Evolutionary conservation across 2,797 vertebrate genomes (phyloP).

Genomic region (Acanthopagrus latus): DNA sequence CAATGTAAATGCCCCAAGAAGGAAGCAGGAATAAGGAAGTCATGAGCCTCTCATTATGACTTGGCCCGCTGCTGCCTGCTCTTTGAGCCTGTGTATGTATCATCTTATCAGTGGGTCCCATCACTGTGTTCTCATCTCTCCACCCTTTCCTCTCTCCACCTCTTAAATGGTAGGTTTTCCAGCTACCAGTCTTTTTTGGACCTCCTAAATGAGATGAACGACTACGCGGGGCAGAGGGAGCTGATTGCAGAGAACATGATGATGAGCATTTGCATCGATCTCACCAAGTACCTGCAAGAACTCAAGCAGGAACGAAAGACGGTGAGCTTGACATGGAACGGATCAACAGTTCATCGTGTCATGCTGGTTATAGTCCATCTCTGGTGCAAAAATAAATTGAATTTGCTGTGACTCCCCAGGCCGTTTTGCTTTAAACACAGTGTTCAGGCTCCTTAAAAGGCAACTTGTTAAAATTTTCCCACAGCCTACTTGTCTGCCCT

Average conservation of each 20-base stretch:
- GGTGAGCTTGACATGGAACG: constrained; percentile 78
- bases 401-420: neutral
- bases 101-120: constrained; percentile 59
- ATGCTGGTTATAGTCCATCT: neutral
- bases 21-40: constrained; percentile 73
- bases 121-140: constrained; percentile 45
- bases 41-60: constrained; percentile 49
- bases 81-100: constrained; percentile 46
- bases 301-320: constrained; percentile 92
- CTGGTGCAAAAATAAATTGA: neutral
- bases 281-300: constrained; percentile 92
- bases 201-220: constrained; percentile 92
- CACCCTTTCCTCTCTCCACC: constrained; percentile 62
- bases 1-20: constrained; percentile 61
- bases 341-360: neutral
- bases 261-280: constrained; percentile 90
- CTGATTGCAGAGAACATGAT: constrained; percentile 92
- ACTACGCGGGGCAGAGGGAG: constrained; percentile 93
- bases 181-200: constrained; percentile 91
- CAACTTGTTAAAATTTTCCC: neutral
- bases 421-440: neutral
- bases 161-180: constrained; percentile 83
- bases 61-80: constrained; percentile 21
- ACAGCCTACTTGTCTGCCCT: neutral
- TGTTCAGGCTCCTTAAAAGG: neutral